phyloP scores from a whole-genome alignment of 2,113 vertebrate genomes.

The Eptatretus burgeri region DNA sequence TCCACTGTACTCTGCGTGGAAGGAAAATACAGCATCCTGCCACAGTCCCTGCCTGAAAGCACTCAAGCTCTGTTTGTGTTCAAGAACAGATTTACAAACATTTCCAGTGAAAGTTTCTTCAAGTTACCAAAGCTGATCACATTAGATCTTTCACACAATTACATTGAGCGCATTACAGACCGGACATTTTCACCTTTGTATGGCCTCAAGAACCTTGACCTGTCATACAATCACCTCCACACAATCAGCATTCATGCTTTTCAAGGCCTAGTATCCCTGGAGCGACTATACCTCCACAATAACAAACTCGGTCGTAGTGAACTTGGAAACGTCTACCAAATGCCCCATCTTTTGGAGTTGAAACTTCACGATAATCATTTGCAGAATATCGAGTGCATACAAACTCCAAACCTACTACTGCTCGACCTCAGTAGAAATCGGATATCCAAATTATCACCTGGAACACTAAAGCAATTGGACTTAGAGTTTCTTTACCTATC shows the following conservation, averaged over 20 bases:
- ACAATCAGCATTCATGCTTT: constrained; percentile 58
- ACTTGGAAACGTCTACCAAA: constrained; percentile 29
- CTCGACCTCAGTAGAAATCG: constrained; percentile 58
- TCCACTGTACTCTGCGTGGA: constrained; percentile 21
- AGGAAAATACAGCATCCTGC: constrained; percentile 21
- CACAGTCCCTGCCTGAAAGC: constrained; percentile 20
- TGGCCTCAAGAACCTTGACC: constrained; percentile 52
- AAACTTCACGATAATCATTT: constrained; percentile 61
- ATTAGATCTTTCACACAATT: constrained; percentile 73
- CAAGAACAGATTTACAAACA: constrained; percentile 36
- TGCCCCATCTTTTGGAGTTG: constrained; percentile 51
- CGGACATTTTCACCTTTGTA: constrained; percentile 37
- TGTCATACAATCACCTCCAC: constrained; percentile 50
- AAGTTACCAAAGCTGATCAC: constrained; percentile 34
- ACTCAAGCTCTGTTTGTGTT: constrained; percentile 47
- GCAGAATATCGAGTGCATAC: constrained; percentile 25
- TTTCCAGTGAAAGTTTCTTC: constrained; percentile 29
- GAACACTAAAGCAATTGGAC: constrained; percentile 27
- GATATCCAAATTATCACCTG: constrained; percentile 20
- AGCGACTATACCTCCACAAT: constrained; percentile 58
- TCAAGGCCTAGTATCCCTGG: constrained; percentile 33
- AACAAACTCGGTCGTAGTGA: constrained; percentile 53
- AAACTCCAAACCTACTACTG: constrained; percentile 40
- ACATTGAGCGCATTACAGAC: constrained; percentile 33
- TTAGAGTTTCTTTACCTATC: constrained; percentile 50